Evolutionary conservation across 2,113 vertebrate species (phyloP).

Genomic region (Puntigrus tetrazona): DNA sequence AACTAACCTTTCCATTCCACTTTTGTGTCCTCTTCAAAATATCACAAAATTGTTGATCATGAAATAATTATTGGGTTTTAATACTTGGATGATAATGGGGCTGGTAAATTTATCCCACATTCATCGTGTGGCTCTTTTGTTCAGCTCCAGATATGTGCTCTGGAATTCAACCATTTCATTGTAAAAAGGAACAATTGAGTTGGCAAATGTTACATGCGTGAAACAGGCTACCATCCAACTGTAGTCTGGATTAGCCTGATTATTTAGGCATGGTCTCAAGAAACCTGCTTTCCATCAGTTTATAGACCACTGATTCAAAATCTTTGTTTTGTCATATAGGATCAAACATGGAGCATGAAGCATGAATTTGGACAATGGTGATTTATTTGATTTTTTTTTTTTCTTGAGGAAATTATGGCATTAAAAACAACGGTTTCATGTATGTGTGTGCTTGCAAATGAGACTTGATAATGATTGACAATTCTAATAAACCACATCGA

Average conservation of each 20-base stretch:
- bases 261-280: not conserved
- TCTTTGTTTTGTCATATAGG: not conserved
- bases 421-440: not conserved
- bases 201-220: not conserved
- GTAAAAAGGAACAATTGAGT: not conserved
- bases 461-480: slow-evolving; percentile 20
- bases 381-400: no score
- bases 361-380: not conserved
- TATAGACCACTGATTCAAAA: not conserved
- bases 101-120: not conserved
- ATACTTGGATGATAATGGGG: not conserved
- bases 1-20: slow-evolving; percentile 11
- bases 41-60: not conserved
- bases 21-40: slow-evolving; percentile 9
- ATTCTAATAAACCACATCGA: slow-evolving; percentile 7
- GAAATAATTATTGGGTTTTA: slow-evolving; percentile 27
- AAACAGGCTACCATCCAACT: slow-evolving; percentile 7
- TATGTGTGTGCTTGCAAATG: not conserved
- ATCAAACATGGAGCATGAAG: not conserved
- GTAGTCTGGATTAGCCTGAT: not conserved
- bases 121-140: not conserved
- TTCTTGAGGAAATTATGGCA: not conserved
- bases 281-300: not conserved
- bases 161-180: slow-evolving; percentile 8
- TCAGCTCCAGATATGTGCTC: slow-evolving; percentile 12